Evolutionary conservation across 2,888 invertebrate species (phyloP), one percentile per base, ranked within the genome.

Genomic region (Thysanoteuthis rhombus): DNA sequence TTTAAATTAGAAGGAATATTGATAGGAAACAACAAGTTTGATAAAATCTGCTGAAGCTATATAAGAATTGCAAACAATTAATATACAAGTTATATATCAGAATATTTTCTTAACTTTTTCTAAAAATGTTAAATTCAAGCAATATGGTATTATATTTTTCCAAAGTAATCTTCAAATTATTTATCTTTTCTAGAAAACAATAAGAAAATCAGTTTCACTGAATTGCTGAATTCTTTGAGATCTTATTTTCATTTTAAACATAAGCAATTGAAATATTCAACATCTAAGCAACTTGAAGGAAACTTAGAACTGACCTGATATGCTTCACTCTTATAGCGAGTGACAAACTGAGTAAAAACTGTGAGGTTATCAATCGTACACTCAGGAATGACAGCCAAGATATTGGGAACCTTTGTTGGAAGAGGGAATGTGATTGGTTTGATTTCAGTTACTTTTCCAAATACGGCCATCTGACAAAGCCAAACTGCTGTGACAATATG

Each of bases 321-420:
- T 94, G 96, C 94, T n/a, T 95, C 94, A 94, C 96, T 96, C 93
- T 96, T 97, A 93, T 96, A 97, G 58, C 96, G 95, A 91, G 96
- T 96, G 28, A 96, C 97, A 94, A 98, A 98, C 95, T 98, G 98
- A 95, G 99, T 97, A 97, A 98, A 98, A 93, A 98, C 98, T 52
- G 98, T 98, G 93, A 99, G 97, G 97, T 99, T 99, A 97, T 99
- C 99, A 93, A 99, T 97, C 75, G 99, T 97, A 96, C 98, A 98
- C 97, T 99, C 99, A 91, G 99, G 99, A 96, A 99, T 98, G 96
- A 98, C 95, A 96, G 98, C 95, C 93, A 97, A 95, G 93, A 94
- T 95, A 12, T 94, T 52, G 8, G 97, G 96, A 28, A 95, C 96
- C 45, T 94, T 52, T 19, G 95, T 95, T 25, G 96, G 95, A 40